Evolutionary conservation across 2,888 invertebrate genomes (phyloP).

Genomic region (Drosophila algonquin): DNA sequence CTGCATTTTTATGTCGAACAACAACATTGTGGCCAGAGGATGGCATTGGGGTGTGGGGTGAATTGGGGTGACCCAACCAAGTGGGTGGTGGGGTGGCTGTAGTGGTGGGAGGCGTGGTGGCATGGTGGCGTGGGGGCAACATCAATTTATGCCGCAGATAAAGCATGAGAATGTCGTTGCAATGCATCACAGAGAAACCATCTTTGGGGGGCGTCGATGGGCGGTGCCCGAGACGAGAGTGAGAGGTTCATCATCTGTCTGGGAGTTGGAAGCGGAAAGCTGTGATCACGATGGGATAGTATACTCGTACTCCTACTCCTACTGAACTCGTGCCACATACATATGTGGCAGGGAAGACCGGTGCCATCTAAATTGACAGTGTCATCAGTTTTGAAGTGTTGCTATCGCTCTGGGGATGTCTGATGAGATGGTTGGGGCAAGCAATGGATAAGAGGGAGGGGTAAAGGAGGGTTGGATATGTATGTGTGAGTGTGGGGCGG

Average conservation of each 20-base stretch:
- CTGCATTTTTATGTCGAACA: slow-evolving; percentile 57
- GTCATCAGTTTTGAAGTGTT: slow-evolving; percentile 74
- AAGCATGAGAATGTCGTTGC: slow-evolving; percentile 69
- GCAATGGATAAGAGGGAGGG: neutral
- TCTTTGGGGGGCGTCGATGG: slow-evolving; percentile 1
- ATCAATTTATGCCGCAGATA: slow-evolving; percentile 67
- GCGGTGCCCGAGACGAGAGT: neutral
- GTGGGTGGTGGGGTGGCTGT: neutral
- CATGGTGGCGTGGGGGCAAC: slow-evolving; percentile 38
- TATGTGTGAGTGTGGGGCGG: neutral
- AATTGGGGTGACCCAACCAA: neutral
- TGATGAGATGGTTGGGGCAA: neutral
- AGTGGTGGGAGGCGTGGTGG: neutral
- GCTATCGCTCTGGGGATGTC: slow-evolving; percentile 30
- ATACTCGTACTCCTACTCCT: neutral
- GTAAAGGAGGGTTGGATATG: neutral
- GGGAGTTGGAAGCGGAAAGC: neutral
- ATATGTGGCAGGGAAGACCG: slow-evolving; percentile 14
- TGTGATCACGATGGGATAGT: neutral
- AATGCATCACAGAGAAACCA: slow-evolving; percentile 50
- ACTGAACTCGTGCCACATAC: neutral
- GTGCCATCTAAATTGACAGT: slow-evolving; percentile 65
- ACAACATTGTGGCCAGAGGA: neutral
- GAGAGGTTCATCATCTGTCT: slow-evolving; percentile 13
- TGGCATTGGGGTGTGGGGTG: too few relatives aligned